These are phyloP conservation scores for Chirona hameri DNA, from an alignment of 2,888 invertebrate genomes.

Conservation along the genomic window DNA sequence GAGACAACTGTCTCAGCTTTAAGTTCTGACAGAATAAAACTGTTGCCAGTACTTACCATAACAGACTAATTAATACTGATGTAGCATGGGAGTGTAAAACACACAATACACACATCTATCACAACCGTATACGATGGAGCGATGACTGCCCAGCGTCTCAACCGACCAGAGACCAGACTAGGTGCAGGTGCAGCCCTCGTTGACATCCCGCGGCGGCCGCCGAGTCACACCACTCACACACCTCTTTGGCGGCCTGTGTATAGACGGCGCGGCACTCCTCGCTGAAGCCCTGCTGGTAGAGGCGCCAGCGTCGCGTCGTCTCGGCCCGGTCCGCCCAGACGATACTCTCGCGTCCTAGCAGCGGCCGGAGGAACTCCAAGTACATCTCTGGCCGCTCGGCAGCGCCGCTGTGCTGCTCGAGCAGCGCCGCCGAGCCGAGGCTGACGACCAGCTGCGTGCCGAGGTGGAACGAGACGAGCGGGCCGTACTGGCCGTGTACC, in stretches of 20 bases:
- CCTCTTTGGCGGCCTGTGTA: background rate
- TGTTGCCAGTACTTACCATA: no score
- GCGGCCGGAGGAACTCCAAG: conserved; percentile 13
- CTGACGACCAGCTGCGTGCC: conserved; percentile 7
- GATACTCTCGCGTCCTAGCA: conserved; percentile 9
- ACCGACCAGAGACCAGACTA: no score
- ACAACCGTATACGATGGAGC: no score
- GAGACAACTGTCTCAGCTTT: no score
- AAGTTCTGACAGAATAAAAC: no score
- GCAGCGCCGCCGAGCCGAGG: background rate
- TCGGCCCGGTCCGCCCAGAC: conserved; percentile 1
- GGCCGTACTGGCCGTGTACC: conserved; percentile 1
- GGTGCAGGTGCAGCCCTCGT: background rate
- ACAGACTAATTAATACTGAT: no score
- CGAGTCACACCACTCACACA: background rate
- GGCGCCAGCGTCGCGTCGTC: conserved; percentile 12
- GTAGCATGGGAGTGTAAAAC: no score
- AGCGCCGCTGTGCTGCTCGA: background rate
- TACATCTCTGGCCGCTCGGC: background rate
- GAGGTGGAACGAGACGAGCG: conserved; percentile 4
- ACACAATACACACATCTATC: no score
- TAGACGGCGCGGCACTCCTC: conserved; percentile 2
- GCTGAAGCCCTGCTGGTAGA: conserved; percentile 9
- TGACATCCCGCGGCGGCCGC: background rate
- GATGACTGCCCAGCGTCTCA: no score